Evolutionary conservation across 2,888 invertebrate species (phyloP), one percentile per base, ranked within the genome.

Genomic region (Aethes cnicana): DNA sequence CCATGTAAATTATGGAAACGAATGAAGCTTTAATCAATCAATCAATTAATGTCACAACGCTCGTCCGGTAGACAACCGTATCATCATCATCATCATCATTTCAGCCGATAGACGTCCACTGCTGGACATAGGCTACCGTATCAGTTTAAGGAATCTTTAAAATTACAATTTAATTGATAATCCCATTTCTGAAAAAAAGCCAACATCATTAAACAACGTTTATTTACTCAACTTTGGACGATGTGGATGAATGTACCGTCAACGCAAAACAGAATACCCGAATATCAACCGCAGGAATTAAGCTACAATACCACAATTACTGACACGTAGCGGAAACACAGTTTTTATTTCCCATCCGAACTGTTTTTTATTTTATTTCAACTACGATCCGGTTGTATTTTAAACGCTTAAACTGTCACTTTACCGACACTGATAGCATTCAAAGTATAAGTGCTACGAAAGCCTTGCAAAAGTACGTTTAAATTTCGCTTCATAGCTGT

Each of bases 131-230:
- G n/a, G n/a, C n/a, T n/a, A n/a, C n/a, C 36, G 9, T 44, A 37
- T 30, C 50, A 30, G 50, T 30, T 4, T 20, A 28, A 8, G 49
- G 18, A 36, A 21, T n/a, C 26, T 30, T 50, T 50, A 44, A 37
- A 37, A 30, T 44, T n/a, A n/a, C n/a, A n/a, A n/a, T n/a, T n/a
- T n/a, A n/a, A n/a, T n/a, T 37, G 23, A 36, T 50, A 50, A 37
- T 50, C 50, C 36, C 18, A 44, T 44, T 43, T 23, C 43, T 28
- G 30, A 21, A 37, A 50, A 50, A 43, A 50, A 50, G 37, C 49
- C 16, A 50, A 50, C 36, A 50, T 44, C 30, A 36, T 44, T 44
- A 44, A 36, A 50, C 43, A 50, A 43, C 23, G 43, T 50, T 50
- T 50, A 44, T 37, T 44, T 44, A 44, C 50, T 8, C 18, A 50